Conservation (phyloP, 2,113 vertebrate genomes). For the Nesospiza acunhae region DNA sequence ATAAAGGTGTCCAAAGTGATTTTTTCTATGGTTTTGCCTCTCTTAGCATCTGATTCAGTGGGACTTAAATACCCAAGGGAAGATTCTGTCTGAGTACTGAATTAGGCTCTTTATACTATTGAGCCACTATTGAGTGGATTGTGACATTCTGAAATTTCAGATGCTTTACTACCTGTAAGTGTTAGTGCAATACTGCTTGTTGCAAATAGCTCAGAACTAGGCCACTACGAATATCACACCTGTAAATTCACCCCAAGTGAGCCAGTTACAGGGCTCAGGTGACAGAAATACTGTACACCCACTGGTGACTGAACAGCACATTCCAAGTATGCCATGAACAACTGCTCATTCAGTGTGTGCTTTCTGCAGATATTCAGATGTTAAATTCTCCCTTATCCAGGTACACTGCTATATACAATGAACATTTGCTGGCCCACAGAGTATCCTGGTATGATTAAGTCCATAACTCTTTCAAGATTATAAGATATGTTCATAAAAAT, state of each 20-base stretch:
- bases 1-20: background rate
- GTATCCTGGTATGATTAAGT: background rate
- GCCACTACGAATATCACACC: background rate
- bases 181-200: background rate
- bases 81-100: background rate
- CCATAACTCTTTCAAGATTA: constrained; percentile 2
- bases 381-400: background rate
- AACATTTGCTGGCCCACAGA: background rate
- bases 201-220: background rate
- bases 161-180: background rate
- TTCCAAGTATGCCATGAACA: constrained; percentile 1
- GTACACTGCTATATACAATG: background rate
- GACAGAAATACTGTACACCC: background rate
- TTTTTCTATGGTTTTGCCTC: background rate
- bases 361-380: constrained; percentile 13
- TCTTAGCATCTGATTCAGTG: background rate
- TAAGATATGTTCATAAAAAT: background rate
- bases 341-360: background rate
- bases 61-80: background rate
- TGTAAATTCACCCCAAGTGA: background rate
- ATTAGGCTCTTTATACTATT: background rate
- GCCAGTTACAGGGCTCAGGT: background rate
- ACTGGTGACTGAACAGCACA: background rate
- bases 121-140: background rate
- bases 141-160: background rate